phyloP scores from a whole-genome alignment of 2,113 vertebrate genomes.

The Parus major region DNA sequence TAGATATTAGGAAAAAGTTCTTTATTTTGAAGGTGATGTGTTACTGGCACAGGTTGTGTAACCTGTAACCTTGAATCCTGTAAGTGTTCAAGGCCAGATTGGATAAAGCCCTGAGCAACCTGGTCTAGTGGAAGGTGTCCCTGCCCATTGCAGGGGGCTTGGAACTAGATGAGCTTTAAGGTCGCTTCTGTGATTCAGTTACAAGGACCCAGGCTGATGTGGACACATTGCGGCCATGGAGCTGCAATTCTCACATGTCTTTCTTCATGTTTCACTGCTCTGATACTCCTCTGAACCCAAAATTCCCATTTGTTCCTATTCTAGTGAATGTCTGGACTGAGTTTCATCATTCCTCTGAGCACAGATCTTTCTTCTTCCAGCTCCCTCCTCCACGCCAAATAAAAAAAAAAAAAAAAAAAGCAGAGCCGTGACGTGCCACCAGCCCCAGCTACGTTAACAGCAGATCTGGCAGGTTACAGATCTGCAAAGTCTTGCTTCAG shows the following conservation, averaged over 20 bases:
- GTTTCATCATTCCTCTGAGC: neutral
- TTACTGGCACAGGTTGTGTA: neutral
- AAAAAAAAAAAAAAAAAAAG: neutral
- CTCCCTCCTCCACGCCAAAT: neutral
- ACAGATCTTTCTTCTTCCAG: neutral
- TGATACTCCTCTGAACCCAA: neutral
- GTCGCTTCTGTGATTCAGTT: neutral
- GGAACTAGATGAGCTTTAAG: neutral
- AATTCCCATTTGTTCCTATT: neutral
- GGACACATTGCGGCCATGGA: accelerated
- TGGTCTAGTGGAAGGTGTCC: neutral
- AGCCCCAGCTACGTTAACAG: neutral
- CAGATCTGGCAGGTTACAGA: slow-evolving; percentile 5
- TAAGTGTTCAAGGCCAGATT: neutral
- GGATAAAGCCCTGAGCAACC: neutral
- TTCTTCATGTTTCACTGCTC: neutral
- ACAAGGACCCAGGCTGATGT: neutral
- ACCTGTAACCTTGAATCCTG: neutral
- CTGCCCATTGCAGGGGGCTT: neutral
- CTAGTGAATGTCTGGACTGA: neutral
- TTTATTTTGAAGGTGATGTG: neutral
- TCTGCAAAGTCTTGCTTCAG: neutral
- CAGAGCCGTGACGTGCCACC: neutral
- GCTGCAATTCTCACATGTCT: neutral
- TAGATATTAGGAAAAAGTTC: neutral